These are phyloP conservation scores for Coelopa pilipes DNA, from an alignment of 2,888 invertebrate species.

Conservation along the genomic window DNA sequence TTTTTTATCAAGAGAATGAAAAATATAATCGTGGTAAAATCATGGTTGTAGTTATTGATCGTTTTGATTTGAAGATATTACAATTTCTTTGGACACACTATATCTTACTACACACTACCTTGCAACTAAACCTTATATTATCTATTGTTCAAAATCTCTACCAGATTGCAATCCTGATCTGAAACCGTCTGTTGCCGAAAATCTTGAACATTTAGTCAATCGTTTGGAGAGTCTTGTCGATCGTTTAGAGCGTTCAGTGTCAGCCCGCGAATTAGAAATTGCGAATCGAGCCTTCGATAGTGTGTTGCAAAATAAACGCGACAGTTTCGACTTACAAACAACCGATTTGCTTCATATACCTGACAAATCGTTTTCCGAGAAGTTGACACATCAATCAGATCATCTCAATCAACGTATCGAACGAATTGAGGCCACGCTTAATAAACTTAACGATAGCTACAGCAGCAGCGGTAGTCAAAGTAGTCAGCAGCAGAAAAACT, in stretches of 20 bases:
- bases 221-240: conserved; percentile 80
- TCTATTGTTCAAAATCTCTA: too few relatives aligned
- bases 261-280: conserved; percentile 58
- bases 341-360: conserved; percentile 54
- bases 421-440: conserved; percentile 54
- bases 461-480: conserved; percentile 48
- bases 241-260: conserved; percentile 73
- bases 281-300: conserved; percentile 57
- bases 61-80: conserved; percentile 1
- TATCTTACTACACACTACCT: too few relatives aligned
- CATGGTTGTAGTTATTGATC: too few relatives aligned
- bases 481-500: conserved; percentile 39
- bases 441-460: conserved; percentile 55
- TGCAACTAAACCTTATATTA: too few relatives aligned
- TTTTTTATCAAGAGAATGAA: too few relatives aligned
- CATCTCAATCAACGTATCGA: conserved; percentile 53
- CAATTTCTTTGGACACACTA: background rate
- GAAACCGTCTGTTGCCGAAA: conserved; percentile 69
- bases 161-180: conserved; percentile 69
- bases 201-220: conserved; percentile 77
- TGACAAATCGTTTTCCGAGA: conserved; percentile 36
- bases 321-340: conserved; percentile 55
- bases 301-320: conserved; percentile 54
- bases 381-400: conserved; percentile 45
- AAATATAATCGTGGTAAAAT: background rate